Evolutionary conservation across 2,113 vertebrate species (phyloP).

Genomic region (Abramis brama): DNA sequence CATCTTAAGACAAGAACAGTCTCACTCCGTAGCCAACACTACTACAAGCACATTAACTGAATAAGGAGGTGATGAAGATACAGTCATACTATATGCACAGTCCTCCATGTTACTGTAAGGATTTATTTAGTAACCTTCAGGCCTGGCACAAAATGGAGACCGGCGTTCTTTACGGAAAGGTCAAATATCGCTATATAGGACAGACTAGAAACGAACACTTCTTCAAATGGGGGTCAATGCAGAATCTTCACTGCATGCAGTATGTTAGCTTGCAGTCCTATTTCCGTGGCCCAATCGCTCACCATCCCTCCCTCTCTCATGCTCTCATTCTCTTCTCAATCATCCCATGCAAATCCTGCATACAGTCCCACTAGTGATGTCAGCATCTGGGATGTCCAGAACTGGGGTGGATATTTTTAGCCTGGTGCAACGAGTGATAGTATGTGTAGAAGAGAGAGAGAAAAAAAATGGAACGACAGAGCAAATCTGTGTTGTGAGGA

Average conservation of each 20-base stretch:
- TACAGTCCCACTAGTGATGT: constrained; percentile 47
- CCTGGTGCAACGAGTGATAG: constrained; percentile 39
- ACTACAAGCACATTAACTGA: not conserved
- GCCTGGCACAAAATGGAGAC: constrained; percentile 2
- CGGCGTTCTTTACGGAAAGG: constrained; percentile 1
- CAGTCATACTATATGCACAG: not conserved
- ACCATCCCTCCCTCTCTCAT: constrained; percentile 21
- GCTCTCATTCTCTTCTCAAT: constrained; percentile 41
- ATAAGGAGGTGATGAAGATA: constrained; percentile 11
- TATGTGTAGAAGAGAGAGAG: constrained; percentile 9
- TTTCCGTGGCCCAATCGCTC: not conserved
- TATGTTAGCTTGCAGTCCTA: constrained; percentile 20
- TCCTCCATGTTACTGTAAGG: not conserved
- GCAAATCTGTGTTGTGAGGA: not conserved
- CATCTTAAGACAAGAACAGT: not conserved
- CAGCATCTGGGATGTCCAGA: constrained; percentile 57
- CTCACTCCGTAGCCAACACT: not conserved
- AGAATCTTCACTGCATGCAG: constrained; percentile 13
- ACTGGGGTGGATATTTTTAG: constrained; percentile 56
- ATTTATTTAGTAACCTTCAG: not conserved
- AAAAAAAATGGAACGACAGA: constrained; percentile 13
- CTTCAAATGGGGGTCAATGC: constrained; percentile 16
- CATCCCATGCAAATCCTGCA: constrained; percentile 52
- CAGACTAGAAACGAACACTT: not conserved
- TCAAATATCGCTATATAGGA: constrained; percentile 19